Percentiles rank a stretch among this genome's conserved stretches.
Conservation (phyloP, 2,888 invertebrate species). For the Nymphalis urticae region DNA sequence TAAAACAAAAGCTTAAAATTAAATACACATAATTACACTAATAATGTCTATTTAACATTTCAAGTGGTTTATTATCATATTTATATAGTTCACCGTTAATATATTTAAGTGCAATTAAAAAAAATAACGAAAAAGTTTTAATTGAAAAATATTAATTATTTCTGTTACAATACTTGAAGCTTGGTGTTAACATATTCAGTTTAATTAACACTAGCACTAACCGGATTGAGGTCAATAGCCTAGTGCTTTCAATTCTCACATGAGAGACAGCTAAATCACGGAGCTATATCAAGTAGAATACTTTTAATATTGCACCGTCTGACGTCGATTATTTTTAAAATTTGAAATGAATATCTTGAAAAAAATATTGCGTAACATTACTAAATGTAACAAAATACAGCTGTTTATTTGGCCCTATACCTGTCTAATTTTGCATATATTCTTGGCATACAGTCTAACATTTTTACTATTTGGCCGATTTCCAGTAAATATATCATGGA, state of each 20-base stretch:
- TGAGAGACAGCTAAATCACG: constrained; percentile 18
- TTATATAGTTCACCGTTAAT: not conserved
- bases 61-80: constrained; percentile 1
- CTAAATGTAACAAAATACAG: constrained; percentile 2
- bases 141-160: constrained; percentile 16
- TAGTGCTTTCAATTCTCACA: constrained; percentile 27
- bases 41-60: constrained; percentile 2
- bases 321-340: not conserved
- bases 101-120: not conserved
- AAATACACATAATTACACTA: not conserved
- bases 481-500: constrained; percentile 57
- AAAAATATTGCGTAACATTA: not conserved
- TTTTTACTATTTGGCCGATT: constrained; percentile 65
- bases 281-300: constrained; percentile 16
- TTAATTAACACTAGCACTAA: constrained; percentile 28
- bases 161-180: constrained; percentile 20
- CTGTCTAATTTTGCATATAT: constrained; percentile 52
- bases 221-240: constrained; percentile 29
- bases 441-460: constrained; percentile 60
- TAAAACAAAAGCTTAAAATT: not conserved
- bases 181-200: constrained; percentile 21
- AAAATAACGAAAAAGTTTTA: constrained; percentile 6
- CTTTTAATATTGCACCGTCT: constrained; percentile 10
- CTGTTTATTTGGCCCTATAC: not conserved
- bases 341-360: not conserved